These are phyloP conservation scores for Pseudocheirus occidentalis DNA, from an alignment of 2,797 vertebrate species.

Conservation along the genomic window DNA sequence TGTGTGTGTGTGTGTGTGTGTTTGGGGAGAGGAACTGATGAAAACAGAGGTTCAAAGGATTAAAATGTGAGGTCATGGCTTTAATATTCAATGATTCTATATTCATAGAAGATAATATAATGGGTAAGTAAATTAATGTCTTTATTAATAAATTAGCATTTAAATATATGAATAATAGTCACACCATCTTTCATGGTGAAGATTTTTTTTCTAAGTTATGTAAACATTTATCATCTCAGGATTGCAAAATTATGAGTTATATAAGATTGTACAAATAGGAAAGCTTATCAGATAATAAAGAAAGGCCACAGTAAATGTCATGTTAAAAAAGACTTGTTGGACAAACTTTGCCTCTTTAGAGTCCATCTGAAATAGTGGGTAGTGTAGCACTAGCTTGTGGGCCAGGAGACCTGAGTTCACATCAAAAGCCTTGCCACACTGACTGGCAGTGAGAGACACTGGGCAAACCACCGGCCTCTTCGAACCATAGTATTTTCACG, in stretches of 20 bases:
- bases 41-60: slow-evolving; percentile 31
- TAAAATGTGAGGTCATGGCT: slow-evolving; percentile 54
- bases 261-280: background rate
- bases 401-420: background rate
- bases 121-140: slow-evolving; percentile 62
- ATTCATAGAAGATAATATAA: slow-evolving; percentile 38
- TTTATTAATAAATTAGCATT: slow-evolving; percentile 63
- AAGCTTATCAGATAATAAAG: background rate
- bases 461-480: no score
- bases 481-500: background rate
- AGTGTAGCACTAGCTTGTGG: background rate
- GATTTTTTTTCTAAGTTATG: slow-evolving; percentile 2
- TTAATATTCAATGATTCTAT: slow-evolving; percentile 62
- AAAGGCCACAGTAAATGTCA: background rate
- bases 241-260: background rate
- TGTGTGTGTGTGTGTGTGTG: background rate
- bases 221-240: slow-evolving; percentile 10
- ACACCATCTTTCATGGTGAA: slow-evolving; percentile 8
- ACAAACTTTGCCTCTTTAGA: background rate
- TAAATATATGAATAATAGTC: slow-evolving; percentile 48
- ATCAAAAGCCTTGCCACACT: background rate
- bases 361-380: background rate
- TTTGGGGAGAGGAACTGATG: slow-evolving; percentile 17
- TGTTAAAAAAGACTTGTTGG: background rate
- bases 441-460: background rate